These are phyloP conservation scores for Globodera rostochiensis DNA, from an alignment of 1,140 invertebrate species.

Conservation along the genomic window DNA sequence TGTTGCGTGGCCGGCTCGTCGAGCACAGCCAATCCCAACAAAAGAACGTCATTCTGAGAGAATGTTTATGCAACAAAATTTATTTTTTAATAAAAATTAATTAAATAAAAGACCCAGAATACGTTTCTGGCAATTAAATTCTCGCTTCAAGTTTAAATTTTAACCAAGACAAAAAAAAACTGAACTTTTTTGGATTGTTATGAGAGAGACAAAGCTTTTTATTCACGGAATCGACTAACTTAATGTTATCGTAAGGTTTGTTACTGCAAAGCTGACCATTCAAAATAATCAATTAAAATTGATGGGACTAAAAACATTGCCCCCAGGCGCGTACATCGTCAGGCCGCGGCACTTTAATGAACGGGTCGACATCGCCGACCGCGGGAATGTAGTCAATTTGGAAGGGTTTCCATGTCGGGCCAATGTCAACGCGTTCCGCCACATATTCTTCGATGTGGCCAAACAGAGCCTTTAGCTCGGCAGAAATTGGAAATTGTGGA, in stretches of 20 bases:
- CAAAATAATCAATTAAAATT: too few species aligned
- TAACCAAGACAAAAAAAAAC: too few species aligned
- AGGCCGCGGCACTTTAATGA: constrained; percentile 76
- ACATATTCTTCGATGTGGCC: constrained; percentile 38
- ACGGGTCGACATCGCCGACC: constrained; percentile 96
- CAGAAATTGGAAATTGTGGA: constrained; percentile 36
- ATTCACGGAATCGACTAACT: too few species aligned
- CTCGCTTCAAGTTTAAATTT: too few species aligned
- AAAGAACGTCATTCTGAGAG: constrained; percentile 71
- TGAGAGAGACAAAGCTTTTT: too few species aligned
- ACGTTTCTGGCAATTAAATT: too few species aligned
- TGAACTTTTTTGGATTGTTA: too few species aligned
- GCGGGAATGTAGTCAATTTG: constrained; percentile 94
- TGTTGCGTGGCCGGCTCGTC: constrained; percentile 93
- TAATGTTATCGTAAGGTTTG: too few species aligned
- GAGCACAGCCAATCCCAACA: constrained; percentile 80
- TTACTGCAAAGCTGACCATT: too few species aligned
- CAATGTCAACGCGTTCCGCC: constrained; percentile 49
- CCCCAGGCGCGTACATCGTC: constrained; percentile 52
- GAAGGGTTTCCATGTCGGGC: constrained; percentile 78
- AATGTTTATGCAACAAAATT: constrained; percentile 75
- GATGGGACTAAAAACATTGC: neutral
- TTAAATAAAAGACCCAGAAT: too few species aligned
- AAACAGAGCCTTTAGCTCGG: constrained; percentile 46
- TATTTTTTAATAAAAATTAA: neutral